These are phyloP conservation scores for Graptemys geographica DNA, from an alignment of 2,797 vertebrate genomes.

Conservation along the genomic window DNA sequence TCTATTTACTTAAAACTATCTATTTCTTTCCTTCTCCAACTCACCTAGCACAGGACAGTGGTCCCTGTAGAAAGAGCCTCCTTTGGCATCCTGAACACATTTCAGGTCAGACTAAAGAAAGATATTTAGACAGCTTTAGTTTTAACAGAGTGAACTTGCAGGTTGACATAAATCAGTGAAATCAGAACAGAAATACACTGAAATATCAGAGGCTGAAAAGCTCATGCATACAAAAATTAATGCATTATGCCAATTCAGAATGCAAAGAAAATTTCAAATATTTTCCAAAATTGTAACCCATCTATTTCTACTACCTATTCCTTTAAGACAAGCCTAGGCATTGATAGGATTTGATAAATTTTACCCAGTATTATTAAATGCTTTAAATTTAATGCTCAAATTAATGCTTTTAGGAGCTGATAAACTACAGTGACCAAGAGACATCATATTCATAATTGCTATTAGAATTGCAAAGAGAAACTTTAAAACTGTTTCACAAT, in stretches of 20 bases:
- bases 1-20: not conserved
- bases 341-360: not conserved
- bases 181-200: slow-evolving; percentile 14
- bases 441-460: not conserved
- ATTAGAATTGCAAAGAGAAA: not conserved
- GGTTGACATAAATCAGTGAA: not conserved
- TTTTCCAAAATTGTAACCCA: not conserved
- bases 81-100: slow-evolving; percentile 99
- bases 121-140: slow-evolving; percentile 58
- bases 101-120: slow-evolving; percentile 94
- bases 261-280: not conserved
- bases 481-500: not conserved
- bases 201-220: slow-evolving; percentile 10
- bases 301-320: not conserved
- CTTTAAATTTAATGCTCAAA: not conserved
- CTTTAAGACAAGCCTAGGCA: not conserved
- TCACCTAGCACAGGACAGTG: slow-evolving; percentile 98
- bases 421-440: not conserved
- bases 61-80: slow-evolving; percentile 99
- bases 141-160: not conserved
- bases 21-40: slow-evolving; percentile 67
- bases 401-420: not conserved
- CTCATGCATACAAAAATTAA: not conserved
- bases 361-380: not conserved
- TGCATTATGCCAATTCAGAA: fast-evolving